These are phyloP conservation scores for Callochromis pleurospilus DNA, from an alignment of 2,113 vertebrate species.

Conservation along the genomic window DNA sequence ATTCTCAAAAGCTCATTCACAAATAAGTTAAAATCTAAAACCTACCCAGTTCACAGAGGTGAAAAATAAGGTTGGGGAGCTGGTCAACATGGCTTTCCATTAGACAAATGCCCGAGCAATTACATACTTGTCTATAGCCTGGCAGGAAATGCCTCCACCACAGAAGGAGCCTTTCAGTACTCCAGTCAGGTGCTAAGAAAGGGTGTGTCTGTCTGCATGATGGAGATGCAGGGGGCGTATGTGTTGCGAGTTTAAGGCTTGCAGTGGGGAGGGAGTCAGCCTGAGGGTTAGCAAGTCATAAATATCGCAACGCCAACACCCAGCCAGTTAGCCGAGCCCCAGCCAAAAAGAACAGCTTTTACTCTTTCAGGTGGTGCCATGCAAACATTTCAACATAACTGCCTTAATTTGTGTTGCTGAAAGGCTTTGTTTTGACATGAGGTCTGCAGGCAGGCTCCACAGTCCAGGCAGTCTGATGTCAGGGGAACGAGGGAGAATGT, in stretches of 20 bases:
- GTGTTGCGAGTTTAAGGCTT: neutral
- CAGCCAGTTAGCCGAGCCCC: neutral
- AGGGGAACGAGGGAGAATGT: neutral
- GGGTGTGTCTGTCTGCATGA: conserved; percentile 1
- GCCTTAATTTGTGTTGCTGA: neutral
- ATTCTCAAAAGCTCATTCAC: neutral
- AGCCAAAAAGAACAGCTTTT: neutral
- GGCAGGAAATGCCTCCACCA: neutral
- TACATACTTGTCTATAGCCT: conserved; percentile 22
- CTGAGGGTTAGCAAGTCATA: conserved; percentile 25
- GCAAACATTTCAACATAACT: neutral
- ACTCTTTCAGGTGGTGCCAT: neutral
- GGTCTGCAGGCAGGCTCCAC: neutral
- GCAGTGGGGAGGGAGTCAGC: neutral
- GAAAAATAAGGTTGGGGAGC: neutral
- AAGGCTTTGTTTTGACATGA: neutral
- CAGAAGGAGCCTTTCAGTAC: conserved; percentile 32
- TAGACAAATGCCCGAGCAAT: conserved; percentile 6
- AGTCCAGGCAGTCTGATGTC: neutral
- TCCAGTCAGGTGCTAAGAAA: conserved; percentile 17
- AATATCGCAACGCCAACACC: conserved; percentile 27
- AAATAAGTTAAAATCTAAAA: neutral
- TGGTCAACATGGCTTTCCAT: neutral
- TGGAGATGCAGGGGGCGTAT: conserved; percentile 11
- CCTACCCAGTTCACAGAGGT: neutral